Evolutionary conservation across 2,888 invertebrate genomes (phyloP).

Genomic region (Mamestra brassicae): DNA sequence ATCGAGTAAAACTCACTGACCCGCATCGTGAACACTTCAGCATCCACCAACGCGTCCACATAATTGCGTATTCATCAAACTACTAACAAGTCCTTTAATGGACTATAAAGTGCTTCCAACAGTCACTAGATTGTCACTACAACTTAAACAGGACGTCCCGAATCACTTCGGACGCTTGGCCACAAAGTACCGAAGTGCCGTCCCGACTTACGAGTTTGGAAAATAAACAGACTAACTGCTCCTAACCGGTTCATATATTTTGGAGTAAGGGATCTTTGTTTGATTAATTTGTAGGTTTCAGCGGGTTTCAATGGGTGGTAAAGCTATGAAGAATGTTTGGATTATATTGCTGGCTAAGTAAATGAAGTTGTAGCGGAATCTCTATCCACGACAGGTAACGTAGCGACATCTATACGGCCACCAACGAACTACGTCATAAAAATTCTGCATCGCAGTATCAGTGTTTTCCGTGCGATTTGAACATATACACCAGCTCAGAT

Average conservation of each 20-base stretch:
- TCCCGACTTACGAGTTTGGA: slow-evolving; percentile 36
- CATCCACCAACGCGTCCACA: slow-evolving; percentile 1
- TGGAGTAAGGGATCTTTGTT: background rate
- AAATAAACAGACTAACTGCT: slow-evolving; percentile 44
- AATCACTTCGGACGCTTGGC: background rate
- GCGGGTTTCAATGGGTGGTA: background rate
- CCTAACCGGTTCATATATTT: slow-evolving; percentile 28
- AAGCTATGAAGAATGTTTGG: background rate
- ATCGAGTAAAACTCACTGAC: background rate
- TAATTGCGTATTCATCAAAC: slow-evolving; percentile 39
- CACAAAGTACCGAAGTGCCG: slow-evolving; percentile 17
- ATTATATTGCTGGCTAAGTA: background rate
- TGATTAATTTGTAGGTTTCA: slow-evolving; percentile 28
- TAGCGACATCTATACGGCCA: no score
- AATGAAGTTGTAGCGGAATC: background rate
- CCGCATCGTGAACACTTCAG: slow-evolving; percentile 18
- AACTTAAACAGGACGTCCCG: slow-evolving; percentile 42
- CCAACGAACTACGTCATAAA: no score
- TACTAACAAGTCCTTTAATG: slow-evolving; percentile 39
- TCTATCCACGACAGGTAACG: no score
- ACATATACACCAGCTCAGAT: no score
- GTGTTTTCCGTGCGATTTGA: no score
- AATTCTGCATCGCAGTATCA: no score
- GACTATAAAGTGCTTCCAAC: slow-evolving; percentile 28
- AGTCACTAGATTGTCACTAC: slow-evolving; percentile 8